phyloP scores from a whole-genome alignment of 1,140 invertebrate species.

The Anadara kagoshimensis region DNA sequence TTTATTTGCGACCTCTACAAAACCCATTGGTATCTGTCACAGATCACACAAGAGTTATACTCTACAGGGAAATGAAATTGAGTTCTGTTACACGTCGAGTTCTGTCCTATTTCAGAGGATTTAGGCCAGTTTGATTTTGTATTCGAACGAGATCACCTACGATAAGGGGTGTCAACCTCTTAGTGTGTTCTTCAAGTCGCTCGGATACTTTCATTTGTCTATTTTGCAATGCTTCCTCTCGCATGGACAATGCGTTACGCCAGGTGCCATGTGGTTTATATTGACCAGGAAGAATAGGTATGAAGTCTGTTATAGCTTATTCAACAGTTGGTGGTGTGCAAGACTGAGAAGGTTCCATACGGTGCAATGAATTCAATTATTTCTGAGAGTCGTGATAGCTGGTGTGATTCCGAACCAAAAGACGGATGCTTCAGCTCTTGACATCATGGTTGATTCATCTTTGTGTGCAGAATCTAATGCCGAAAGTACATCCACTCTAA shows the following conservation, averaged over 20 bases:
- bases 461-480: conserved; percentile 28
- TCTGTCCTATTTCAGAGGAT: conserved; percentile 50
- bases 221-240: conserved; percentile 45
- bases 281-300: too few relatives aligned
- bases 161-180: conserved; percentile 28
- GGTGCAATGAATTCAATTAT: conserved; percentile 19
- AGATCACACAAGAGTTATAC: conserved; percentile 35
- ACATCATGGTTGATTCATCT: conserved; percentile 28
- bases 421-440: conserved; percentile 29
- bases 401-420: conserved; percentile 36
- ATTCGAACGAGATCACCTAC: conserved; percentile 49
- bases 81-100: conserved; percentile 47
- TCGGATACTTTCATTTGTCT: conserved; percentile 45
- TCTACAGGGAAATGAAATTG: conserved; percentile 44
- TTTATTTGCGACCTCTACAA: too few relatives aligned
- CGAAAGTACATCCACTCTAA: neutral
- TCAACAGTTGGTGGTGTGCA: conserved; percentile 37
- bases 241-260: conserved; percentile 34
- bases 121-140: conserved; percentile 50
- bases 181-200: conserved; percentile 41
- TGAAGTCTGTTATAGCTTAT: conserved; percentile 42
- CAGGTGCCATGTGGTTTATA: conserved; percentile 13
- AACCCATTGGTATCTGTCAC: conserved; percentile 30
- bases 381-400: conserved; percentile 15
- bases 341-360: conserved; percentile 34